Evolutionary conservation across 2,113 vertebrate species (phyloP).

Genomic region (Epinephelus fuscoguttatus): DNA sequence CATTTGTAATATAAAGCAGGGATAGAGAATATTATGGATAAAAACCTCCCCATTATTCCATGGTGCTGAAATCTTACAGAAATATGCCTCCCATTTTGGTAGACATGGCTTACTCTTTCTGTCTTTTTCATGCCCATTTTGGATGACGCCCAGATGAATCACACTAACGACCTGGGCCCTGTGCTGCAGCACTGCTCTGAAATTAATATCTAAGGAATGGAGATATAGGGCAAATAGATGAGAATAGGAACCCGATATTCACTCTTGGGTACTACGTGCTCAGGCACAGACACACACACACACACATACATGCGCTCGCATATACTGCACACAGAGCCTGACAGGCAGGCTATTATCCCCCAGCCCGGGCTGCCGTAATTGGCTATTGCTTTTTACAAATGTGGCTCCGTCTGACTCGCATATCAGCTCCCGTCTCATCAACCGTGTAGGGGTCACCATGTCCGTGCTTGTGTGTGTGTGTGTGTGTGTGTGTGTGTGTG

Average conservation of each 20-base stretch:
- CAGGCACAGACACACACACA: constrained; percentile 51
- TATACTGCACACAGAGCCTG: constrained; percentile 75
- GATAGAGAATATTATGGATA: constrained; percentile 40
- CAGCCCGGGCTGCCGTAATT: constrained; percentile 88
- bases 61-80: constrained; percentile 61
- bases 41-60: constrained; percentile 59
- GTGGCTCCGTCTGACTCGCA: constrained; percentile 84
- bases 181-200: constrained; percentile 82
- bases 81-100: constrained; percentile 61
- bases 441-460: constrained; percentile 80
- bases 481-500: constrained; percentile 33
- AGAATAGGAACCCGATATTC: constrained; percentile 86
- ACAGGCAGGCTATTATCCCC: constrained; percentile 89
- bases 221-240: constrained; percentile 90
- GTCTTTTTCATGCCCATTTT: constrained; percentile 64
- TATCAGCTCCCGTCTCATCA: constrained; percentile 83
- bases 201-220: constrained; percentile 88
- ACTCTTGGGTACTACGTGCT: constrained; percentile 77
- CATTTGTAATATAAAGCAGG: constrained; percentile 38
- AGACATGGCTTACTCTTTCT: constrained; percentile 54
- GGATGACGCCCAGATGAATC: constrained; percentile 82
- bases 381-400: constrained; percentile 89
- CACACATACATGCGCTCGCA: constrained; percentile 57
- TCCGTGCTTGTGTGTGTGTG: constrained; percentile 56
- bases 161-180: constrained; percentile 79